Conservation (phyloP, 2,888 invertebrate species). For the Eucriotettix oculatus region DNA sequence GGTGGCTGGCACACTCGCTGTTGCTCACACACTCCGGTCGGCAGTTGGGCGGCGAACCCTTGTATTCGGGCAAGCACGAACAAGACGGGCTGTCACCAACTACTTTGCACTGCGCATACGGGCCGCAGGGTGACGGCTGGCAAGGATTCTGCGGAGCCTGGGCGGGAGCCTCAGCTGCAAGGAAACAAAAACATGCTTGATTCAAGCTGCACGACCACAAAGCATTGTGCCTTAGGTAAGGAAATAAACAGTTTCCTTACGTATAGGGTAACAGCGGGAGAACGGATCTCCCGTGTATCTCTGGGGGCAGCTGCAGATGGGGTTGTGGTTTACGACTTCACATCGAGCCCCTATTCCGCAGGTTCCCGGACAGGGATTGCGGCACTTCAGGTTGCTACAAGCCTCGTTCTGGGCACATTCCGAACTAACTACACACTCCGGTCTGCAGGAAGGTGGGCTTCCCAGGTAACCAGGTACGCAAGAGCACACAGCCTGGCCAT, state of each 20-base stretch:
- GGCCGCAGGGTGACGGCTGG: conserved; percentile 30
- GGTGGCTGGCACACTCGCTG: conserved; percentile 31
- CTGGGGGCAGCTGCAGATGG: conserved; percentile 52
- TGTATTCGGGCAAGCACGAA: conserved; percentile 30
- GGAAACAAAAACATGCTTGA: not conserved
- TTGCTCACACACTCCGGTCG: conserved; percentile 36
- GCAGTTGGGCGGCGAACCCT: conserved; percentile 24
- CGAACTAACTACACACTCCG: conserved; percentile 32
- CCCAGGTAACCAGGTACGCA: conserved; percentile 31
- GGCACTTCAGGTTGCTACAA: conserved; percentile 34
- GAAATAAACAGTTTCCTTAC: not conserved
- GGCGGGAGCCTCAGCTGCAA: conserved; percentile 4
- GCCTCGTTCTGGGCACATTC: conserved; percentile 33
- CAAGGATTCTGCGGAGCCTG: conserved; percentile 24
- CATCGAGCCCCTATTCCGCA: conserved; percentile 51
- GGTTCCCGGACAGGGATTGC: conserved; percentile 33
- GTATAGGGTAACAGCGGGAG: conserved; percentile 37
- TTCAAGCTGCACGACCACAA: not conserved
- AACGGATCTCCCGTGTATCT: conserved; percentile 64
- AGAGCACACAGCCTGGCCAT: conserved; percentile 31
- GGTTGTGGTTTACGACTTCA: conserved; percentile 56
- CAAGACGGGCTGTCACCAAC: conserved; percentile 35
- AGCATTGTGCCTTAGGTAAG: not conserved
- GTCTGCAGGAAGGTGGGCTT: conserved; percentile 31
- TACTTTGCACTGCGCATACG: conserved; percentile 32